Conservation (phyloP, 2,888 invertebrate species). For the Calameuta filiformis region DNA sequence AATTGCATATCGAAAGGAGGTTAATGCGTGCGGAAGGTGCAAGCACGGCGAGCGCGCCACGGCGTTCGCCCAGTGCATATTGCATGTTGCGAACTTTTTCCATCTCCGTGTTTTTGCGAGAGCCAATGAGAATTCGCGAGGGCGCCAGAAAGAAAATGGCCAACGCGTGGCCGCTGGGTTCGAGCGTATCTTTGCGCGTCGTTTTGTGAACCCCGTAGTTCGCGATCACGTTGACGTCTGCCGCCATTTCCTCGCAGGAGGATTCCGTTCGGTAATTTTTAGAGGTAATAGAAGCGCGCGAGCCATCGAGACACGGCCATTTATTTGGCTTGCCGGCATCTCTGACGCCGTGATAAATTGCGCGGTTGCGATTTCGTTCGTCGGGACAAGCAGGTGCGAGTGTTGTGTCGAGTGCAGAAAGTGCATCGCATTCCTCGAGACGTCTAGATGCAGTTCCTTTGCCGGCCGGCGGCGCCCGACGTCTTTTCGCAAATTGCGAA, state of each 20-base stretch:
- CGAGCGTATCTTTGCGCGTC: slow-evolving; percentile 81
- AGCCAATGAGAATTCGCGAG: slow-evolving; percentile 59
- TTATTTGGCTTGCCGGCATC: background rate
- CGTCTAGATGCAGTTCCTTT: slow-evolving; percentile 38
- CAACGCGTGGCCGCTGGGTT: slow-evolving; percentile 62
- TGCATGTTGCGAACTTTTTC: slow-evolving; percentile 42
- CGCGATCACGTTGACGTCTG: slow-evolving; percentile 76
- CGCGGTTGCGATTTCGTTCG: background rate
- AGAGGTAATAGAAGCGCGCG: slow-evolving; percentile 21
- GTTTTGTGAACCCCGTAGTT: slow-evolving; percentile 81
- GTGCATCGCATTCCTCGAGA: slow-evolving; percentile 40
- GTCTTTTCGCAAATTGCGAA: background rate
- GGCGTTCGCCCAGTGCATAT: slow-evolving; percentile 29
- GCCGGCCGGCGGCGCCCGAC: slow-evolving; percentile 43
- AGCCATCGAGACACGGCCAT: background rate
- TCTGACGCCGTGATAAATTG: background rate
- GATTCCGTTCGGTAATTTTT: slow-evolving; percentile 33
- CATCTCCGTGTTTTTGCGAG: slow-evolving; percentile 46
- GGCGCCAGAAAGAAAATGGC: slow-evolving; percentile 60
- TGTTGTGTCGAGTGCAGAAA: slow-evolving; percentile 35
- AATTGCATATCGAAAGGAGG: background rate
- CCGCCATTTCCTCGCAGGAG: slow-evolving; percentile 73
- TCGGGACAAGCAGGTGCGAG: slow-evolving; percentile 20
- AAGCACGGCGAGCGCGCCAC: background rate
- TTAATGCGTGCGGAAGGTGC: background rate